Percentiles rank a stretch among this genome's conserved stretches.
These are phyloP conservation scores for Noctua janthina DNA, from an alignment of 2,888 invertebrate genomes.

Conservation along the genomic window DNA sequence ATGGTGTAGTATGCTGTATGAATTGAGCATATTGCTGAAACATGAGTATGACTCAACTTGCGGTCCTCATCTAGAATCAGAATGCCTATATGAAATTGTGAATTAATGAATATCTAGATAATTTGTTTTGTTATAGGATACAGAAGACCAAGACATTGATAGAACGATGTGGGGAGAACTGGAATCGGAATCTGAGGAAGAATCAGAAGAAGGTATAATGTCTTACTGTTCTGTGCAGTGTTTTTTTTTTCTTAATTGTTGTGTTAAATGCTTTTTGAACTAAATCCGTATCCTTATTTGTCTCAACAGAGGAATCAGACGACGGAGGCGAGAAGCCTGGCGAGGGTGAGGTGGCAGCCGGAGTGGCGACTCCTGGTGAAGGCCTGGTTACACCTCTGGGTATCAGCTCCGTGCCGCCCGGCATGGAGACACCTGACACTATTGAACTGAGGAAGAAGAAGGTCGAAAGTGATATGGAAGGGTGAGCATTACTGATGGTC, in stretches of 20 bases:
- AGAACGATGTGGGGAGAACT: conserved; percentile 99
- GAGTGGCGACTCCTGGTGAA: conserved; percentile 97
- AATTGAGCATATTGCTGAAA: not conserved
- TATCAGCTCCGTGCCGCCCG: conserved; percentile 96
- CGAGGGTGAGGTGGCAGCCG: conserved; percentile 91
- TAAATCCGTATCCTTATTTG: not conserved
- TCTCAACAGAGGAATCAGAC: conserved; percentile 80
- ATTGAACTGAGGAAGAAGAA: conserved; percentile 99
- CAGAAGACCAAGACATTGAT: conserved; percentile 93
- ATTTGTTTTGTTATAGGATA: conserved; percentile 74
- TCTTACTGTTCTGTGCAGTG: not conserved
- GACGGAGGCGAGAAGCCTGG: conserved; percentile 77
- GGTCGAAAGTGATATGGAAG: conserved; percentile 98
- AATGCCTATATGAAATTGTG: not conserved
- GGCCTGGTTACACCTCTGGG: conserved; percentile 98
- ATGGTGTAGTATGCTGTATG: not conserved
- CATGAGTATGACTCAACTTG: not conserved
- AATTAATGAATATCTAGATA: not conserved
- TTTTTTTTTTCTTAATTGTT: not conserved
- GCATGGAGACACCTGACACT: conserved; percentile 99
- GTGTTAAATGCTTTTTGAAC: not conserved
- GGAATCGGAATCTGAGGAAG: conserved; percentile 96
- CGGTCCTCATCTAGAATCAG: not conserved
- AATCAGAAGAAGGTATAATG: conserved; percentile 92
- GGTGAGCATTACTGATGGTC: conserved; percentile 87